Evolutionary conservation across 2,113 vertebrate species (phyloP), one percentile per base, ranked within the genome.

Genomic region (Thinocorus orbignyianus): DNA sequence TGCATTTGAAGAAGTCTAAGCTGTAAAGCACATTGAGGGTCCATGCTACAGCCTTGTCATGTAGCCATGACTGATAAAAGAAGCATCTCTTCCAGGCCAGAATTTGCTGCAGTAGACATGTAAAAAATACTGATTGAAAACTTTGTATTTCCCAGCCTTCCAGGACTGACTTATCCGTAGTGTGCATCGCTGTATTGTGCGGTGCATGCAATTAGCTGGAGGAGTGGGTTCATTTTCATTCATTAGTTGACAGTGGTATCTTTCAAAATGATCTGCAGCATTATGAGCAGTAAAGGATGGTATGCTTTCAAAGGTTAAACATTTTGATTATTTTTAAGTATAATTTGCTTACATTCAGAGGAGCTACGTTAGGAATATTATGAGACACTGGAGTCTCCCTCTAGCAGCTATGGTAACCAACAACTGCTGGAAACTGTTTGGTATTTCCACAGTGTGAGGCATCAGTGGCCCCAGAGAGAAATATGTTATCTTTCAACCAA

Each of bases 61-160:
- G 18, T 39, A 70, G 57, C 48, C 9, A 23, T 0, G 1, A 13
- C 37, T 82, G 78, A n/a, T 28, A 60, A 58, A 52, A 0, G 0
- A 54, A 76, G 28, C 18, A 18, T n/a, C 46, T 61, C 79, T 39
- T n/a, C n/a, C 19, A 10, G 33, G 9, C 18, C 28, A 33, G 54
- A 44, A 39, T 51, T 68, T 44, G 6, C 54, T 39, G 7, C 13
- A 48, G 3, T 1, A 61, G 39, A 17, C 54, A 70, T 61, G 23
- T n/a, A n/a, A 76, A 83, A 76, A 39, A 5, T 41, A 69, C 9
- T 8, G 39, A 48, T 13, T 19, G 44, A 19, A 52, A 79, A 39
- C 26, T 24, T 28, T 28, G 26, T 41, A n/a, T 66, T 66, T 51
- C 73, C 17, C 51, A 60, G 37, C 26, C 58, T 72, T 79, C 42